Conservation (phyloP, 2,113 vertebrate genomes). For the Anoplopoma fimbria region DNA sequence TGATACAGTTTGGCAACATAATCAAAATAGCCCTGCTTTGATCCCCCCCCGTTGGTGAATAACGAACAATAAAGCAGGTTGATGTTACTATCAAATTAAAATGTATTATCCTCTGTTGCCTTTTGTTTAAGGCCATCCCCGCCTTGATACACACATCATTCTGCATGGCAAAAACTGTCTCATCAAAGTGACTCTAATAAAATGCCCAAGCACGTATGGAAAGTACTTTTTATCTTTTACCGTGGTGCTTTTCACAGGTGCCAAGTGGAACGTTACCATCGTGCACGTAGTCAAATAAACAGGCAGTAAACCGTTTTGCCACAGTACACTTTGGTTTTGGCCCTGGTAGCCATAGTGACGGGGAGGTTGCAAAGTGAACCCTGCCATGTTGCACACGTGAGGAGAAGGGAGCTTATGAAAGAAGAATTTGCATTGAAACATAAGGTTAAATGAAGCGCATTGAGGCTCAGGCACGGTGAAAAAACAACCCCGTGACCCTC, state of each 20-base stretch:
- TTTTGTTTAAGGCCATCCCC: background rate
- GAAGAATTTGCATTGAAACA: slow-evolving; percentile 84
- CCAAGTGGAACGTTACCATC: slow-evolving; percentile 48
- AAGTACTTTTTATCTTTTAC: slow-evolving; percentile 24
- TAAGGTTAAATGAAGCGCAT: slow-evolving; percentile 83
- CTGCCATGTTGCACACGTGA: slow-evolving; percentile 79
- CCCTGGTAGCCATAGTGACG: slow-evolving; percentile 66
- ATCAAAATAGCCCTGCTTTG: slow-evolving; percentile 38
- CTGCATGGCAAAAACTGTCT: background rate
- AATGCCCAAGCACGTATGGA: slow-evolving; percentile 18
- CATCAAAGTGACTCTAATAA: background rate
- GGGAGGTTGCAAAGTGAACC: slow-evolving; percentile 69
- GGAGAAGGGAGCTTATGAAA: slow-evolving; percentile 71
- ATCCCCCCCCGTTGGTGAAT: slow-evolving; percentile 12
- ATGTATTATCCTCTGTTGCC: background rate
- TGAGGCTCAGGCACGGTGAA: slow-evolving; percentile 72
- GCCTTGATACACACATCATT: background rate
- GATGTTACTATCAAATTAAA: slow-evolving; percentile 28
- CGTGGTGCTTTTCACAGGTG: slow-evolving; percentile 18
- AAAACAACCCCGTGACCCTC: slow-evolving; percentile 77
- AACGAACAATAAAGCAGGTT: slow-evolving; percentile 2
- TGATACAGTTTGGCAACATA: slow-evolving; percentile 45
- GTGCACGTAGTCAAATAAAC: slow-evolving; percentile 64
- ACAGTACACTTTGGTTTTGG: slow-evolving; percentile 52
- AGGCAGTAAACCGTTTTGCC: slow-evolving; percentile 62